Conservation (phyloP, 1,140 invertebrate genomes). For the Atta colombica region DNA sequence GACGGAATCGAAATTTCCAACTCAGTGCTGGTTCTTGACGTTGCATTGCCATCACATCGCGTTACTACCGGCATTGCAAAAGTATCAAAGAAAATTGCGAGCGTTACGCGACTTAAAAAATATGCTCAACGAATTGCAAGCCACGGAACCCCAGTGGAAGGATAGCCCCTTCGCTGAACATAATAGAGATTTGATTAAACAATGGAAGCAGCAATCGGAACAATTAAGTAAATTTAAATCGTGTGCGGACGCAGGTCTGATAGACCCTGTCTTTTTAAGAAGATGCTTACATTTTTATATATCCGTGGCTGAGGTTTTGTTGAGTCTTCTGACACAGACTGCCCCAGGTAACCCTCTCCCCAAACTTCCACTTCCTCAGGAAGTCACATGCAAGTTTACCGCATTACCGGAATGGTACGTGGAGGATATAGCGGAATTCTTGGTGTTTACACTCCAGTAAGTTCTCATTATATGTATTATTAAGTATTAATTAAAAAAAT, state of each 20-base stretch:
- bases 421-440: conserved; percentile 98
- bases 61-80: conserved; percentile 94
- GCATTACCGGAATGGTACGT: conserved; percentile 98
- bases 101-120: conserved; percentile 96
- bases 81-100: conserved; percentile 93
- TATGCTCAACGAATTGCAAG: conserved; percentile 94
- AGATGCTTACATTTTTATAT: conserved; percentile 95
- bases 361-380: conserved; percentile 88
- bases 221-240: conserved; percentile 92
- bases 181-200: conserved; percentile 94
- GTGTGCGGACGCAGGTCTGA: conserved; percentile 94
- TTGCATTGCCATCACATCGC: conserved; percentile 97
- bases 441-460: conserved; percentile 97
- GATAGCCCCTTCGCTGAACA: conserved; percentile 92
- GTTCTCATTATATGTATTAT: conserved; percentile 81
- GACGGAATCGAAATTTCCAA: conserved; percentile 96
- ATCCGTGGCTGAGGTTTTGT: conserved; percentile 92
- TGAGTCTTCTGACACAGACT: conserved; percentile 88
- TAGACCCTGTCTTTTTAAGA: conserved; percentile 93
- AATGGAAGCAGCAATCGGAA: conserved; percentile 94
- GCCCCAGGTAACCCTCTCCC: conserved; percentile 81
- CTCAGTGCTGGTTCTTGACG: conserved; percentile 98
- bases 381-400: conserved; percentile 92
- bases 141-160: conserved; percentile 94
- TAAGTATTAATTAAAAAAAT: background rate